Evolutionary conservation across 2,888 invertebrate species (phyloP).

Genomic region (Rhamphomyia laevipes): DNA sequence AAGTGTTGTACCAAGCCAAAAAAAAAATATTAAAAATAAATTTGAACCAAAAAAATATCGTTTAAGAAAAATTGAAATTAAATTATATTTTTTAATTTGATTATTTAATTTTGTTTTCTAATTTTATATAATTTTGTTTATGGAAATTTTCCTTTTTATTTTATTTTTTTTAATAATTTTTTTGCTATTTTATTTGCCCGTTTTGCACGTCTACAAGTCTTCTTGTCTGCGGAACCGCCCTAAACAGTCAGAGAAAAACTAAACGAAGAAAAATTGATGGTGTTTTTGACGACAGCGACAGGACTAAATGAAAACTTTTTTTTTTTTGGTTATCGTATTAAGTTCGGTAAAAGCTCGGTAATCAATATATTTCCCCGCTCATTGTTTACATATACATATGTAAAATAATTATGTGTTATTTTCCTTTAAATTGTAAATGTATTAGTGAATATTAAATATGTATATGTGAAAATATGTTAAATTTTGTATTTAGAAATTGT

Average conservation of each 20-base stretch:
- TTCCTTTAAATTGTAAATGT: too few species aligned
- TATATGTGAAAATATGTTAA: too few species aligned
- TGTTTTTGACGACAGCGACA: constrained; percentile 31
- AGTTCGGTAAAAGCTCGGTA: too few species aligned
- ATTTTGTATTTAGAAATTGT: too few species aligned
- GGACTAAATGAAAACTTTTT: too few species aligned
- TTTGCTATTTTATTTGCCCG: constrained; percentile 9
- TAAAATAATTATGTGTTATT: too few species aligned
- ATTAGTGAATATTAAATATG: too few species aligned
- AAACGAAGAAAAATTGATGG: constrained; percentile 27
- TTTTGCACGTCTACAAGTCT: constrained; percentile 24
- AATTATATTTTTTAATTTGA: constrained; percentile 2
- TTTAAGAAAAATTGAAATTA: neutral
- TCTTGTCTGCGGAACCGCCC: constrained; percentile 40
- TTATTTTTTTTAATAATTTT: constrained; percentile 8
- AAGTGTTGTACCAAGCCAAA: neutral
- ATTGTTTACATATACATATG: too few species aligned
- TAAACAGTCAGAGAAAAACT: constrained; percentile 40
- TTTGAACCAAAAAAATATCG: too few species aligned
- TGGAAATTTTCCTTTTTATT: constrained; percentile 8
- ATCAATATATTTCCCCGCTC: too few species aligned
- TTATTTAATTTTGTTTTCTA: constrained; percentile 1
- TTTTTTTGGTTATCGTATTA: too few species aligned
- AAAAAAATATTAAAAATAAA: neutral
- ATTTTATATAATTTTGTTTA: constrained; percentile 5